Percentiles rank a stretch among this genome's conserved stretches.
Conservation (phyloP, 2,888 invertebrate genomes). For the Drosophila pseudotakahashii region DNA sequence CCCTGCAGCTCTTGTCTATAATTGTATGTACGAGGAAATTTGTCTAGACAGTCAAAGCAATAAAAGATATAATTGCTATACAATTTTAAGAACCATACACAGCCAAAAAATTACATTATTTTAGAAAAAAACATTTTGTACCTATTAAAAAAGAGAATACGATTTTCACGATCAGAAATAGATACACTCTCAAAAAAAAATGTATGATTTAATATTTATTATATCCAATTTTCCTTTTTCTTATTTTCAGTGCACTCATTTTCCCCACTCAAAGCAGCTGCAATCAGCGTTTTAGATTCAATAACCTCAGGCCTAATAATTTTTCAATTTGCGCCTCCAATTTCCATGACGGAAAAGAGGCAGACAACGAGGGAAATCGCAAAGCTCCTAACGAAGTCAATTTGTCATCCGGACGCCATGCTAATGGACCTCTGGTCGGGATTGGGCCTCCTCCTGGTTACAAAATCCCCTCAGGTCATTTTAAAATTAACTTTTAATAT, state of each 20-base stretch:
- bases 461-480: slow-evolving; percentile 49
- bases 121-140: not conserved
- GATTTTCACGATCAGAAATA: no score
- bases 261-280: slow-evolving; percentile 18
- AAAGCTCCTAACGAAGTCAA: slow-evolving; percentile 66
- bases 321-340: slow-evolving; percentile 69
- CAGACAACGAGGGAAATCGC: slow-evolving; percentile 15
- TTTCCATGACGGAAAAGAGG: slow-evolving; percentile 36
- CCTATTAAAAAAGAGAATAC: no score
- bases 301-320: slow-evolving; percentile 58
- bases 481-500: slow-evolving; percentile 65
- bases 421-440: slow-evolving; percentile 37
- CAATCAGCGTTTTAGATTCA: slow-evolving; percentile 64
- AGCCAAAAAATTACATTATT: not conserved
- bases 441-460: slow-evolving; percentile 6
- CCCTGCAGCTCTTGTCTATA: slow-evolving; percentile 14
- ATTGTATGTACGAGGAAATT: slow-evolving; percentile 52
- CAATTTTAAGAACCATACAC: slow-evolving; percentile 17
- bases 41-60: slow-evolving; percentile 61
- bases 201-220: no score
- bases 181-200: no score
- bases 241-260: slow-evolving; percentile 6
- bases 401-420: slow-evolving; percentile 64
- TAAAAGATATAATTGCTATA: slow-evolving; percentile 31
- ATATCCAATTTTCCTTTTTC: not conserved